Evolutionary conservation across 2,888 invertebrate genomes (phyloP).

Genomic region (Diarsia brunnea): DNA sequence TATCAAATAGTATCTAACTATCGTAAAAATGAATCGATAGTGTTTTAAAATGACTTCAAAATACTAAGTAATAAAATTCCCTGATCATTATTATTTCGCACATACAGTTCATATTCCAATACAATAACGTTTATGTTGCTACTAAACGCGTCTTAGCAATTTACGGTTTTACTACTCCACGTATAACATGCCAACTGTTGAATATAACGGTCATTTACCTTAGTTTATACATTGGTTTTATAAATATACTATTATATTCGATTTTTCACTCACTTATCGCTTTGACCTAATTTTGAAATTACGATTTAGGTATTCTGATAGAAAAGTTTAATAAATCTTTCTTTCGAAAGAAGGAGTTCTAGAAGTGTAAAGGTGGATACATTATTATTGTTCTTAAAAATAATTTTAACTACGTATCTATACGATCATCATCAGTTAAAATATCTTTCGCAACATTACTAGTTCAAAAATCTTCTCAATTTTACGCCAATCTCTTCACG

Average conservation of each 20-base stretch:
- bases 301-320: constrained; percentile 6
- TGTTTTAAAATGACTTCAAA: constrained; percentile 5
- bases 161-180: constrained; percentile 40
- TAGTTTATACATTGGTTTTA: constrained; percentile 38
- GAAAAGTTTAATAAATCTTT: constrained; percentile 5
- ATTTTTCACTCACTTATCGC: constrained; percentile 30
- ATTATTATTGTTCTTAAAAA: not conserved
- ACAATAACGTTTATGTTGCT: constrained; percentile 24
- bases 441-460: not conserved
- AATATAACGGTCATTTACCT: constrained; percentile 51
- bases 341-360: not conserved
- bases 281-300: constrained; percentile 46
- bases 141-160: constrained; percentile 27
- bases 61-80: constrained; percentile 19
- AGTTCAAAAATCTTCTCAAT: not conserved
- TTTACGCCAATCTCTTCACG: constrained; percentile 1
- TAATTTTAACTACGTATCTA: not conserved
- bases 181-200: constrained; percentile 47
- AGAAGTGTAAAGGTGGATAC: not conserved
- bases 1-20: too few species aligned
- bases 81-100: constrained; percentile 10
- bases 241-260: constrained; percentile 47
- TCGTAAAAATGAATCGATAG: constrained; percentile 6
- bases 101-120: constrained; percentile 31
- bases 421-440: not conserved